Evolutionary conservation across 2,888 invertebrate genomes (phyloP), one percentile per base, ranked within the genome.

Genomic region (Diogma glabrata): DNA sequence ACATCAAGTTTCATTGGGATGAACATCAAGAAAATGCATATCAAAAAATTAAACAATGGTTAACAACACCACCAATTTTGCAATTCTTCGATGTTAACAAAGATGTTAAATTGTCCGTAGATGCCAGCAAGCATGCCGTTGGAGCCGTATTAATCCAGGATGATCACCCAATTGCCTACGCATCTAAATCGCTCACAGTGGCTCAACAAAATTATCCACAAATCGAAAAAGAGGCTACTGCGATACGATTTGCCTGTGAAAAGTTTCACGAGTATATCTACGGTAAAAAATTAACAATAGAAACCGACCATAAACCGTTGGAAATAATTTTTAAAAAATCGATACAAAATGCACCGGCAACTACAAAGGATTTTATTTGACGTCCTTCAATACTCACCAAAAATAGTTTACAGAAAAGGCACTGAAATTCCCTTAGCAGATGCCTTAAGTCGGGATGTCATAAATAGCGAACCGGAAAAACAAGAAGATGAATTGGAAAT

Each of bases 201-300:
- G 19, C 6, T 40, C 6, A 5, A 40, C 12, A 10, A 9, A 9
- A 9, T 17, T 19, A 19, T 20, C 6, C 20, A 20, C 20, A 43
- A 43, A 40, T 40, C 20, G 12, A 43, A 43, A 20, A 64, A 53
- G 63, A 64, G 52, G 52, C 59, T 6, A 46, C 63, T 24, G 63
- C 64, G 4, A 61, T 64, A 24, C 54, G 51, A 6, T 62, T 62
- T 54, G 61, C 55, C 2, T 60, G 60, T 51, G 47, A 54, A 33
- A 59, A 59, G 49, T 65, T 63, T 53, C 58, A 61, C 19, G 59
- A 60, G 50, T 65, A 63, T 51, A 55, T 64, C 6, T 63, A 57
- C 56, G 62, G 60, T 14, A 56, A 57, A 53, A 52, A 50, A 49
- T 49, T 60, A 6, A 43, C 53, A 20, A 57, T 63, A 10, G 36